phyloP scores from a whole-genome alignment of 2,888 invertebrate genomes.

The Lasioglossum oenotherae region DNA sequence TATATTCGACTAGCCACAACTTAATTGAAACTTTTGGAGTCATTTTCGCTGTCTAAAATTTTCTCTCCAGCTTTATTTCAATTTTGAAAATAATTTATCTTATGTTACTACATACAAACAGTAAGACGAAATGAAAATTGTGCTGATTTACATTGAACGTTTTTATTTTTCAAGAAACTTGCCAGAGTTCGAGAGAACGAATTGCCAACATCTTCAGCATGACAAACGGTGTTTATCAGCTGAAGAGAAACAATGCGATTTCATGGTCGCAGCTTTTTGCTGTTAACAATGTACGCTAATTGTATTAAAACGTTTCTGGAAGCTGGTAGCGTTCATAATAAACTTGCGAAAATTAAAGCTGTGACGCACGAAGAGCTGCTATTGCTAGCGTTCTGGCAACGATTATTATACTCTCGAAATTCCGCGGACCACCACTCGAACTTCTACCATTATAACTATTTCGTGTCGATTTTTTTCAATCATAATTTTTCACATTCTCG shows the following conservation, averaged over 20 bases:
- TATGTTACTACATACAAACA: not conserved
- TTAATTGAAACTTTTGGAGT: no score
- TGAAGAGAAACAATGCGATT: not conserved
- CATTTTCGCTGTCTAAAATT: no score
- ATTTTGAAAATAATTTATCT: not conserved
- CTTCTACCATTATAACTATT: not conserved
- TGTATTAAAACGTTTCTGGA: constrained; percentile 16
- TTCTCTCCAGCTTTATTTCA: no score
- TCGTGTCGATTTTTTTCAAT: not conserved
- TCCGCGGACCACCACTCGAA: not conserved
- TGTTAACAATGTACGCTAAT: not conserved
- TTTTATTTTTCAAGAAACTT: not conserved
- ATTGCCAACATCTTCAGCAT: not conserved
- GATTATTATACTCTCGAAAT: constrained; percentile 2
- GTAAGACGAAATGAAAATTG: not conserved
- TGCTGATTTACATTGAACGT: not conserved
- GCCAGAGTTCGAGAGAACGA: not conserved
- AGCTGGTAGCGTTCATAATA: constrained; percentile 4
- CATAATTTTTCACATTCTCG: not conserved
- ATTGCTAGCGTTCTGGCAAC: constrained; percentile 16
- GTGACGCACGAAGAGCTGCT: constrained; percentile 1
- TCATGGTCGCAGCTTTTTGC: not conserved
- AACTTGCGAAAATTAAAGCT: not conserved
- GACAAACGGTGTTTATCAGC: not conserved
- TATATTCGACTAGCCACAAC: not conserved